phyloP scores from a whole-genome alignment of 1,140 invertebrate species.

The Onthophagus taurus region DNA sequence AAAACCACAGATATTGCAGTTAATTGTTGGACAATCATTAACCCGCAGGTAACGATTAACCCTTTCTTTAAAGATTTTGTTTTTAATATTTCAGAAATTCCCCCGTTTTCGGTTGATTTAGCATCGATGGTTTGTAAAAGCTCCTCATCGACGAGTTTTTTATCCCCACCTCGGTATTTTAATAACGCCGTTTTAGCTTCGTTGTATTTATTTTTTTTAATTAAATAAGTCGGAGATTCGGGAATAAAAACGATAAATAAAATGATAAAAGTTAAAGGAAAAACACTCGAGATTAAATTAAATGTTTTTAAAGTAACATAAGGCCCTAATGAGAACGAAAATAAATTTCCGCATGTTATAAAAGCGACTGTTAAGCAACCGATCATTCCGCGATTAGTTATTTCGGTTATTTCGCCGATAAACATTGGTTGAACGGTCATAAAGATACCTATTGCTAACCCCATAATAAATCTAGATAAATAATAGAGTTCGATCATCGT shows the following conservation, averaged over 20 bases:
- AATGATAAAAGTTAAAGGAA: slow-evolving; percentile 43
- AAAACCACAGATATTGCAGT: slow-evolving; percentile 72
- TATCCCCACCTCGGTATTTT: neutral
- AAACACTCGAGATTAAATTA: slow-evolving; percentile 37
- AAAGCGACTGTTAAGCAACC: slow-evolving; percentile 19
- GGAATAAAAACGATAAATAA: slow-evolving; percentile 44
- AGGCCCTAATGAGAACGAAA: slow-evolving; percentile 47
- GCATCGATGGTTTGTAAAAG: neutral
- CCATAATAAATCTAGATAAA: slow-evolving; percentile 38
- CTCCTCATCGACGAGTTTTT: neutral
- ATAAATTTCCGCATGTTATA: slow-evolving; percentile 12
- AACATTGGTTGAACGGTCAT: slow-evolving; percentile 43
- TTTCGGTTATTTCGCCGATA: slow-evolving; percentile 43
- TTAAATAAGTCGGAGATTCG: slow-evolving; percentile 2
- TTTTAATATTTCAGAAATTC: slow-evolving; percentile 43
- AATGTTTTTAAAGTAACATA: slow-evolving; percentile 44
- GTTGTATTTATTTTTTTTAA: slow-evolving; percentile 1
- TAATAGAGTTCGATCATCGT: slow-evolving; percentile 32
- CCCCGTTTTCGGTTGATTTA: slow-evolving; percentile 19
- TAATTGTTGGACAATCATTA: slow-evolving; percentile 63
- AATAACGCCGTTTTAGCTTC: neutral
- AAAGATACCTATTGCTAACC: slow-evolving; percentile 38
- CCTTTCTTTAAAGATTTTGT: slow-evolving; percentile 47
- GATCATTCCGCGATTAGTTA: slow-evolving; percentile 23
- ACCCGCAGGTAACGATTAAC: slow-evolving; percentile 53